Evolutionary conservation across 2,888 invertebrate species (phyloP).

Genomic region (Protonemura montana): DNA sequence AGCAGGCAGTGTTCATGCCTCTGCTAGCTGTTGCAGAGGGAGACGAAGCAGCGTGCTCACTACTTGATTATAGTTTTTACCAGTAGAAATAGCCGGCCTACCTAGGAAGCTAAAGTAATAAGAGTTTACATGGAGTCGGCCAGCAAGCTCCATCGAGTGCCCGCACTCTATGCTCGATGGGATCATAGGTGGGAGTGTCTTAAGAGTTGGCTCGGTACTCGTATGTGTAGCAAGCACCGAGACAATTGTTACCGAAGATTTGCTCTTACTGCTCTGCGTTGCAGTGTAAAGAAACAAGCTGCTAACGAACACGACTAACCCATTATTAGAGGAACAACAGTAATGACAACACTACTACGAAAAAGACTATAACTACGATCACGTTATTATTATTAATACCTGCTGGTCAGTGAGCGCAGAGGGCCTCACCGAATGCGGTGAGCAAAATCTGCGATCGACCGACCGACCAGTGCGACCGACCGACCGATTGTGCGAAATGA

Average conservation of each 20-base stretch:
- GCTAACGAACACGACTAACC: constrained; percentile 15
- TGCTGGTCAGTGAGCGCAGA: neutral
- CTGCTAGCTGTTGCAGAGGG: no score
- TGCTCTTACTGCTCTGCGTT: neutral
- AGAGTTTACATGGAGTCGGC: neutral
- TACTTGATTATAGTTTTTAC: constrained; percentile 49
- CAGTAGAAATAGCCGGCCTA: constrained; percentile 38
- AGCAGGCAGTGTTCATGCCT: no score
- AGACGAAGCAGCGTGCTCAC: constrained; percentile 38
- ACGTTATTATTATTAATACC: constrained; percentile 12
- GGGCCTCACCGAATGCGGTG: no score
- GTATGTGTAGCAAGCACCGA: neutral
- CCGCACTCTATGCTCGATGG: no score
- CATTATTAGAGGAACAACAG: constrained; percentile 17
- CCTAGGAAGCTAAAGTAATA: constrained; percentile 42
- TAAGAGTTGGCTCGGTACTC: neutral
- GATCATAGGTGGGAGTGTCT: neutral
- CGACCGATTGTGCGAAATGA: no score
- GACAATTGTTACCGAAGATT: neutral
- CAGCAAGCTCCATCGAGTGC: no score
- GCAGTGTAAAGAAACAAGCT: neutral
- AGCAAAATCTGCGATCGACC: no score
- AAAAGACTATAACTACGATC: neutral
- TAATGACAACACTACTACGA: constrained; percentile 21
- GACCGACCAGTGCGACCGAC: no score